Evolutionary conservation across 2,797 vertebrate species (phyloP).

Genomic region (Hafferia zeledoni): DNA sequence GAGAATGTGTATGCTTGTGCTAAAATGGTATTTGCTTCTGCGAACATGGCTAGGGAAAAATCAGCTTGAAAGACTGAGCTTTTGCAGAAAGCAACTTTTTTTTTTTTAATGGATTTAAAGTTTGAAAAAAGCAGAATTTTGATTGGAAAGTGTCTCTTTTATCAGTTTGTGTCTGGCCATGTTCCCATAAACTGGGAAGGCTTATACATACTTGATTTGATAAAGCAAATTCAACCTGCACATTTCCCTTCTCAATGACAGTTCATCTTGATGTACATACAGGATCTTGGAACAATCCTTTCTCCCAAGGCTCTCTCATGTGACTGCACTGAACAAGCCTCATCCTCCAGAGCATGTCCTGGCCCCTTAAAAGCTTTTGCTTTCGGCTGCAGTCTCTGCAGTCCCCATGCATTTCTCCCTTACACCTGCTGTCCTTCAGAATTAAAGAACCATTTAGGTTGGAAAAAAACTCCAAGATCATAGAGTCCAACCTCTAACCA

Average conservation of each 20-base stretch:
- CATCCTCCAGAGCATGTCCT: neutral
- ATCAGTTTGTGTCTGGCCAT: neutral
- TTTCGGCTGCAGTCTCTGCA: neutral
- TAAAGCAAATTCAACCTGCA: neutral
- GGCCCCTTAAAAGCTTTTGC: neutral
- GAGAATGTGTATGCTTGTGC: neutral
- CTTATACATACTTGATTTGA: neutral
- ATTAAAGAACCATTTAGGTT: neutral
- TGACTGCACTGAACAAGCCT: neutral
- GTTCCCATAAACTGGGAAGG: neutral
- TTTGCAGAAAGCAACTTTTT: neutral
- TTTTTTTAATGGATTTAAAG: neutral
- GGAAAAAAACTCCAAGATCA: neutral
- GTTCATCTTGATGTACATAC: neutral
- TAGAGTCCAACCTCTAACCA: neutral
- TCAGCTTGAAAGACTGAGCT: neutral
- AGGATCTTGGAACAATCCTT: neutral
- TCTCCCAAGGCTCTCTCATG: neutral
- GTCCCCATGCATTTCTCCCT: neutral
- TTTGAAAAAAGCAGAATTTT: neutral
- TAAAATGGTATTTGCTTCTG: neutral
- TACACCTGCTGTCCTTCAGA: neutral
- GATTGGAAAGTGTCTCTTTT: neutral
- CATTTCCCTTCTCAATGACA: neutral
- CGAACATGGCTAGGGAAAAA: neutral